These are phyloP conservation scores for Leptothorax acervorum DNA, from an alignment of 2,888 invertebrate species.

Conservation along the genomic window DNA sequence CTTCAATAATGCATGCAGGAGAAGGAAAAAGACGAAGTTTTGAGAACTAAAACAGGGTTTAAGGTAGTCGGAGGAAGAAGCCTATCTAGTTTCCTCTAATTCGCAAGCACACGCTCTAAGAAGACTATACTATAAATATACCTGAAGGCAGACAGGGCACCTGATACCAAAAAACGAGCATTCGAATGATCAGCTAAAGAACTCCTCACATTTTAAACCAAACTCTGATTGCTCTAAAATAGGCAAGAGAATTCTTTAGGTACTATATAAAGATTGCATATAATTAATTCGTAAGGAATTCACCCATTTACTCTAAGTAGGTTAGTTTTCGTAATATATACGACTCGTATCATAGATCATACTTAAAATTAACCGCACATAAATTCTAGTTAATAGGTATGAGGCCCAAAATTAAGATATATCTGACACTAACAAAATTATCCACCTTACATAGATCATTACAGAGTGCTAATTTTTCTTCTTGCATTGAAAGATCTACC, in stretches of 20 bases:
- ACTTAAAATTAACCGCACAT: slow-evolving; percentile 38
- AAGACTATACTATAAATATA: slow-evolving; percentile 77
- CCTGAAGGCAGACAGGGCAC: slow-evolving; percentile 73
- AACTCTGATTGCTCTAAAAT: slow-evolving; percentile 38
- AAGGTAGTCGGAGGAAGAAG: slow-evolving; percentile 60
- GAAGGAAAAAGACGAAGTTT: slow-evolving; percentile 37
- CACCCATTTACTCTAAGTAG: slow-evolving; percentile 7
- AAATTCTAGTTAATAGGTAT: slow-evolving; percentile 32
- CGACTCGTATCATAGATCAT: slow-evolving; percentile 7
- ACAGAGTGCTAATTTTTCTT: background rate
- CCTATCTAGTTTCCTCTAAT: slow-evolving; percentile 71
- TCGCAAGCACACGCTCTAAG: slow-evolving; percentile 63
- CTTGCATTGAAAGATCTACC: background rate
- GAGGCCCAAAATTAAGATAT: slow-evolving; percentile 18
- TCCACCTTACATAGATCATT: slow-evolving; percentile 22
- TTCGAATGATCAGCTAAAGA: slow-evolving; percentile 78
- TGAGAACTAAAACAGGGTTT: slow-evolving; percentile 58
- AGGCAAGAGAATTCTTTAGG: background rate
- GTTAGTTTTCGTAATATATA: slow-evolving; percentile 11
- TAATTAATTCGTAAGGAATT: slow-evolving; percentile 23
- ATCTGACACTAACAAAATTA: slow-evolving; percentile 23
- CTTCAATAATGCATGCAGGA: slow-evolving; percentile 3
- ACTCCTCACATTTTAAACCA: slow-evolving; percentile 76
- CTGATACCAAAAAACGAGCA: slow-evolving; percentile 77
- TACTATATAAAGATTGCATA: background rate